Conservation (phyloP, 2,113 vertebrate genomes). For the Epinephelus moara region DNA sequence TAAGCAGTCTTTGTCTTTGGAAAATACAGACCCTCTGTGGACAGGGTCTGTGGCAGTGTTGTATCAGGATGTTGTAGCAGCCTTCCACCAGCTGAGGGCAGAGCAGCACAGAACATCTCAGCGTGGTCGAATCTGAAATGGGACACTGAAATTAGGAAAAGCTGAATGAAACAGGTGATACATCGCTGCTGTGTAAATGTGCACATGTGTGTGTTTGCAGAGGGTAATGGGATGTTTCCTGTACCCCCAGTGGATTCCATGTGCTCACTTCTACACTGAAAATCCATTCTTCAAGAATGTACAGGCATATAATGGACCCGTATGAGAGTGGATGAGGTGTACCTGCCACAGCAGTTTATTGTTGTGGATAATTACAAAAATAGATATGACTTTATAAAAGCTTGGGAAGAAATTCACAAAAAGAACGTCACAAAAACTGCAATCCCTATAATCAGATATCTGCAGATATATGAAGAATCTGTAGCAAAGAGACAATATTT, state of each 20-base stretch:
- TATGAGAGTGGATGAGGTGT: neutral
- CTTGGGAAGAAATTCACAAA: neutral
- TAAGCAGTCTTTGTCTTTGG: neutral
- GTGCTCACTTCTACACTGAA: neutral
- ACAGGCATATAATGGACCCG: conserved; percentile 9
- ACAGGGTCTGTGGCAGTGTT: neutral
- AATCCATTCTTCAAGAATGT: neutral
- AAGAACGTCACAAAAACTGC: neutral
- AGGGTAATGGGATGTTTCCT: neutral
- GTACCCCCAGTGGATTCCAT: neutral
- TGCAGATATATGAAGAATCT: too few species aligned
- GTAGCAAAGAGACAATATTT: too few species aligned
- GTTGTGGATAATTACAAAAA: too few species aligned
- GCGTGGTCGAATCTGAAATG: neutral
- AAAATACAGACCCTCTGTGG: neutral
- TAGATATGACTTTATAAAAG: neutral
- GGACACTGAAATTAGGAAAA: neutral
- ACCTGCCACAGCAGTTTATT: neutral
- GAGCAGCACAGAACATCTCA: conserved; percentile 38
- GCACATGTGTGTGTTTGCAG: neutral
- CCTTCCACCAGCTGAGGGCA: conserved; percentile 62
- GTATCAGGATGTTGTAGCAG: conserved; percentile 10
- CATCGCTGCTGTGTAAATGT: neutral
- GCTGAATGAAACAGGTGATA: neutral
- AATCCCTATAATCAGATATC: too few species aligned